Percentiles rank a stretch among this genome's conserved stretches.
These are phyloP conservation scores for Grantiella picta DNA, from an alignment of 2,113 vertebrate genomes.

Conservation along the genomic window DNA sequence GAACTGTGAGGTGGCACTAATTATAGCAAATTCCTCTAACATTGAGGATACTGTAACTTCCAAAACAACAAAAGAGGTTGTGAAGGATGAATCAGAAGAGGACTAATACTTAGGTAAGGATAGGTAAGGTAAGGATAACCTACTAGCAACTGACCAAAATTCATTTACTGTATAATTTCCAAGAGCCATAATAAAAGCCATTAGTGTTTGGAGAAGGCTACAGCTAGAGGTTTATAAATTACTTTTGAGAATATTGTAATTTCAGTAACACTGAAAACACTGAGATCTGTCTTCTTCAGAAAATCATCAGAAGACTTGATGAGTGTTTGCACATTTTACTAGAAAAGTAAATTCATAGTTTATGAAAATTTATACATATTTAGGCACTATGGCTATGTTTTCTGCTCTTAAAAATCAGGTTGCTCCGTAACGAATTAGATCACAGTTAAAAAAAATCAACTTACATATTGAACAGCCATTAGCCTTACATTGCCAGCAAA, in stretches of 20 bases:
- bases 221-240: background rate
- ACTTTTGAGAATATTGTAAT: background rate
- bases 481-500: background rate
- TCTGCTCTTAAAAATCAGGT: background rate
- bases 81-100: background rate
- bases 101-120: background rate
- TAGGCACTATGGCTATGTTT: background rate
- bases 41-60: background rate
- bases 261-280: background rate
- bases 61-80: background rate
- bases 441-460: background rate
- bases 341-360: background rate
- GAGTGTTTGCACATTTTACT: background rate
- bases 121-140: background rate
- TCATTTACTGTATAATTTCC: background rate
- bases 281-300: background rate
- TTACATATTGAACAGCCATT: background rate
- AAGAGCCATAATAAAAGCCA: background rate
- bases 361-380: background rate
- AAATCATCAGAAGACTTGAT: background rate
- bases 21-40: background rate
- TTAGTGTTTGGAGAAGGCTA: background rate
- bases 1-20: background rate
- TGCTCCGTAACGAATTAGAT: background rate
- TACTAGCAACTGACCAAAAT: background rate